Evolutionary conservation across 2,797 vertebrate species (phyloP).

Genomic region (Sciurus vulgaris): DNA sequence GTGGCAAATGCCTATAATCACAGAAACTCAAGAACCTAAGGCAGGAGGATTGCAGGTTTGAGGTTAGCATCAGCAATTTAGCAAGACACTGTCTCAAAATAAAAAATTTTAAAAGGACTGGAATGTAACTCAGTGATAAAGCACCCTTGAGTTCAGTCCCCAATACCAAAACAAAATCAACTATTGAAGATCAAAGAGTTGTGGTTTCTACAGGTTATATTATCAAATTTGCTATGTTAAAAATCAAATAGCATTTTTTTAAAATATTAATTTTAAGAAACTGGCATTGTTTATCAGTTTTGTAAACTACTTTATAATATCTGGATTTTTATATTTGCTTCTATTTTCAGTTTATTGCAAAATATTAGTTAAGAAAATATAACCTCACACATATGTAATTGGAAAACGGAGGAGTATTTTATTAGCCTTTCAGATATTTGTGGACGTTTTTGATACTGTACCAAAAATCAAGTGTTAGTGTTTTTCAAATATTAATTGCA

Average conservation of each 20-base stretch:
- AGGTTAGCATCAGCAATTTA: too few relatives aligned
- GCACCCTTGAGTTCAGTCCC: too few relatives aligned
- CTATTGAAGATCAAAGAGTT: background rate
- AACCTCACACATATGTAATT: background rate
- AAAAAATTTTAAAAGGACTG: background rate
- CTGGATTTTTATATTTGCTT: slow-evolving; percentile 27
- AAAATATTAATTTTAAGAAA: background rate
- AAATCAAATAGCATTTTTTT: slow-evolving; percentile 23
- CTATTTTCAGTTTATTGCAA: background rate
- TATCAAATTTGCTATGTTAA: background rate
- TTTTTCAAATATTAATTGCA: background rate
- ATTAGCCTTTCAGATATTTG: slow-evolving; percentile 13
- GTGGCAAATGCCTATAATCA: background rate
- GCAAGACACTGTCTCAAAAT: background rate
- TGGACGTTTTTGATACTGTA: background rate
- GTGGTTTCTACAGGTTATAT: background rate
- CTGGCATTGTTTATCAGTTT: slow-evolving; percentile 4
- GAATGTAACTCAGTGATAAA: background rate
- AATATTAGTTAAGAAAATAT: slow-evolving; percentile 36
- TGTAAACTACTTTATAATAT: background rate
- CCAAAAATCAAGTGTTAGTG: slow-evolving; percentile 28
- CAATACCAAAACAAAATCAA: too few relatives aligned
- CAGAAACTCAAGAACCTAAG: too few relatives aligned
- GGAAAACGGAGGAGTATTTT: slow-evolving; percentile 15
- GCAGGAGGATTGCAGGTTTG: background rate